Base-by-base conservation (phyloP, 1,140 invertebrate genomes). In the Calycopis cecrops region DNA sequence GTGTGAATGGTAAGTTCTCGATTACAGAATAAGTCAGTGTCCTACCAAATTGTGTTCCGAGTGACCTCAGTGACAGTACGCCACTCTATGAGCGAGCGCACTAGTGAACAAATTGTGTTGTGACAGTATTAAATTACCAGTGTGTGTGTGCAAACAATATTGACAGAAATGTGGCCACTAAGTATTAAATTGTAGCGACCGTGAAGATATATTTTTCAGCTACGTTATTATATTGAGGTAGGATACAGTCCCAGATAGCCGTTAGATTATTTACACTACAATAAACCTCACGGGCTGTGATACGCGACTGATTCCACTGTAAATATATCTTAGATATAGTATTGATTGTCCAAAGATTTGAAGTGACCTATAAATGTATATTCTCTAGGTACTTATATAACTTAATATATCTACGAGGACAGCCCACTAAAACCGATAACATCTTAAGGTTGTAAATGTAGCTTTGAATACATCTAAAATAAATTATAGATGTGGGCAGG, bases 261-360 rank as follows among this genome's bases (percentile, higher is more conserved):
- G 54, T 65, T 56, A 64, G 55, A 60, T 49, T 59, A 55, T 28
- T 52, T 35, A 61, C 42, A 52, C 40, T 28, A 60, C 57, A 52
- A 53, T 54, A 57, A 67, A 68, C 60, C 57, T 65, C 60, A 63
- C 65, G 47, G 76, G 71, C 76, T 76, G 76, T 79, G 73, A 76
- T 71, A 74, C 63, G 69, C 66, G 76, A 79, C 76, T 74, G 76
- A 76, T 60, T 65, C 67, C 73, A 44, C 60, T 69, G 59, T 63
- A 70, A 68, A 70, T 73, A 73, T 62, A 56, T 65, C 63, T 33
- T 73, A 71, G 62, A 60, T 63, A 59, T 72, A 76, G 66, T 48
- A 49, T 62, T 60, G 18, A 54, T 38, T 40, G 62, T 55, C 59
- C 61, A 52, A 48, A 34, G 14, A 33, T 14, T 28, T 21, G 38